These are phyloP conservation scores for Drosophila punjabiensis DNA, from an alignment of 1,140 invertebrate genomes.

Conservation along the genomic window DNA sequence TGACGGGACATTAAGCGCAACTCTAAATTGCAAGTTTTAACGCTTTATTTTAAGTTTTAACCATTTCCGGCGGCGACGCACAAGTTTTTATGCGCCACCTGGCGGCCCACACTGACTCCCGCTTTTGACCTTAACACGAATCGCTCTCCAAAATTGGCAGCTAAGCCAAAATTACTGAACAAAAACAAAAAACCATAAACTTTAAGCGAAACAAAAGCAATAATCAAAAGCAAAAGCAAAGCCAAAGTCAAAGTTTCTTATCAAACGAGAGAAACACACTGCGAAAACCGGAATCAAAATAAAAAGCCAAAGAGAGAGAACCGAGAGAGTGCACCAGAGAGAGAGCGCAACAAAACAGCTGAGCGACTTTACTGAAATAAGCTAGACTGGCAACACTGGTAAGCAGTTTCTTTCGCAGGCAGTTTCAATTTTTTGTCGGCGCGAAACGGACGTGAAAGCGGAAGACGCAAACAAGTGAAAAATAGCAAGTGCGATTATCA, in stretches of 20 bases:
- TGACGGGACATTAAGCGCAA: slow-evolving; percentile 20
- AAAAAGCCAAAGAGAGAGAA: slow-evolving; percentile 43
- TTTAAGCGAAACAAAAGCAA: background rate
- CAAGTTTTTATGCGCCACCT: slow-evolving; percentile 26
- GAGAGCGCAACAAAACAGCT: slow-evolving; percentile 12
- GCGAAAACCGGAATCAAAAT: slow-evolving; percentile 76
- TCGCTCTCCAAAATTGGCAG: slow-evolving; percentile 24
- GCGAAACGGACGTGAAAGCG: slow-evolving; percentile 47
- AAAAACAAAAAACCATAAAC: slow-evolving; percentile 13
- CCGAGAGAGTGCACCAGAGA: background rate
- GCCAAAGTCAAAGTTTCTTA: slow-evolving; percentile 41
- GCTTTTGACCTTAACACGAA: slow-evolving; percentile 38
- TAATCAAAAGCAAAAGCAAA: slow-evolving; percentile 26
- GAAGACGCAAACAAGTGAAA: slow-evolving; percentile 14
- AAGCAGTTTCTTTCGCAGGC: too few species aligned
- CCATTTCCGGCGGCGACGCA: slow-evolving; percentile 49
- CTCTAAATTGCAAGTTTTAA: slow-evolving; percentile 22
- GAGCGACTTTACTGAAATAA: background rate
- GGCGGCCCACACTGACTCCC: slow-evolving; percentile 7
- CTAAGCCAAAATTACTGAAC: slow-evolving; percentile 7
- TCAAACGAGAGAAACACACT: slow-evolving; percentile 50
- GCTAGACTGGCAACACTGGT: too few species aligned
- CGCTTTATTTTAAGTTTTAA: slow-evolving; percentile 28
- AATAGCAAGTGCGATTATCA: slow-evolving; percentile 9
- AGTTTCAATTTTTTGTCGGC: background rate